phyloP scores from a whole-genome alignment of 2,797 vertebrate species.

The Monodelphis domestica region DNA sequence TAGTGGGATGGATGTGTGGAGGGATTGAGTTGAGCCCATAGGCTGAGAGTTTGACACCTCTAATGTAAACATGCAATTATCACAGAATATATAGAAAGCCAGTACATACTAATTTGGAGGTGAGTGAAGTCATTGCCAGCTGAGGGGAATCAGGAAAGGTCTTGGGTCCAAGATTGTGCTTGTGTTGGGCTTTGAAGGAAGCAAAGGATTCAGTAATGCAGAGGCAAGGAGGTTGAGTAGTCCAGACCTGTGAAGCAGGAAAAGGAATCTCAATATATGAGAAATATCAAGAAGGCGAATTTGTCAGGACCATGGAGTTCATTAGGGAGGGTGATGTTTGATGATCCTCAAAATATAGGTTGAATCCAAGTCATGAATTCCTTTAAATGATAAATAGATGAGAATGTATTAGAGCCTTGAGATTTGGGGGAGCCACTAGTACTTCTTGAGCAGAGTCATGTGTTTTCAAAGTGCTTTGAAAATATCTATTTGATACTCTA shows the following conservation, averaged over 20 bases:
- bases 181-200: background rate
- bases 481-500: background rate
- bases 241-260: too few species aligned
- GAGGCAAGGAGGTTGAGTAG: background rate
- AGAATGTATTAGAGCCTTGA: constrained; percentile 19
- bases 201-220: background rate
- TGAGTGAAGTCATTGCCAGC: background rate
- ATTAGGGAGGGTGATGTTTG: background rate
- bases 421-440: constrained; percentile 47
- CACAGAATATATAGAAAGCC: too few species aligned
- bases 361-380: background rate
- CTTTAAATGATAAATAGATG: background rate
- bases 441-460: too few species aligned
- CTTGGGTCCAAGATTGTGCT: constrained; percentile 21
- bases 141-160: background rate
- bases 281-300: background rate
- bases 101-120: background rate
- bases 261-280: too few species aligned
- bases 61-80: too few species aligned
- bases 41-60: too few species aligned
- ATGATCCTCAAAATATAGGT: background rate
- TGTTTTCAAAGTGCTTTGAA: too few species aligned
- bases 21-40: background rate
- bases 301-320: background rate
- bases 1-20: too few species aligned